A percentile compares a stretch with the other conserved stretches of the same genome.
Conservation (phyloP, 2,797 vertebrate species). For the Cynodonichthys magdalenae region DNA sequence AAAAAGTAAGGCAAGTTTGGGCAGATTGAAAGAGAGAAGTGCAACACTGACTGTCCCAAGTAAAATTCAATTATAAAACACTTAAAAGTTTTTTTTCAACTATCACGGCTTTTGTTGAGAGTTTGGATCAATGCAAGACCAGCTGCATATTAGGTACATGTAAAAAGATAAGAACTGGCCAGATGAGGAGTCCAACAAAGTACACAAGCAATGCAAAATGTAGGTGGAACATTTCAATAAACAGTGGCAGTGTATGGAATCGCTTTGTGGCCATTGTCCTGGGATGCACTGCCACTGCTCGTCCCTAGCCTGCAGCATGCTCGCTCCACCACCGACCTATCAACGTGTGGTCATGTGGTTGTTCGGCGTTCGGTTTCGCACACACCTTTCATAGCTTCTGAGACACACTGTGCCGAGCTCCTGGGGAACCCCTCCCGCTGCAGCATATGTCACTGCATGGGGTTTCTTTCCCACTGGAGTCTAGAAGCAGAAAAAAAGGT, state of each 20-base stretch:
- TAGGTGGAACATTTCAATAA: conserved; percentile 33
- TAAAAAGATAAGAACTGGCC: conserved; percentile 19
- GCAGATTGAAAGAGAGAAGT: conserved; percentile 47
- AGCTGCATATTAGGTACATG: conserved; percentile 14
- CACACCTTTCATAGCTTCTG: too few relatives aligned
- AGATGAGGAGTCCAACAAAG: conserved; percentile 34
- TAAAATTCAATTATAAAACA: conserved; percentile 33
- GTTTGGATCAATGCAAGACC: conserved; percentile 29
- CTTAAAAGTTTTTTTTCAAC: conserved; percentile 5
- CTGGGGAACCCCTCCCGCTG: too few relatives aligned
- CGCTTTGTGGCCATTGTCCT: conserved; percentile 54
- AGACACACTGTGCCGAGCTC: too few relatives aligned
- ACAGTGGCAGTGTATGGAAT: conserved; percentile 29
- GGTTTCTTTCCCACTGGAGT: too few relatives aligned
- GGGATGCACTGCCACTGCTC: conserved; percentile 50
- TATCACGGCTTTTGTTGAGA: conserved; percentile 12
- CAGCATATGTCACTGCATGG: too few relatives aligned
- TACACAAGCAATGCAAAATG: conserved; percentile 33
- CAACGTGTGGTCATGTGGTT: too few relatives aligned
- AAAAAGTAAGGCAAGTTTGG: conserved; percentile 54
- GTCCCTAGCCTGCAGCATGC: too few relatives aligned
- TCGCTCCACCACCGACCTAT: too few relatives aligned
- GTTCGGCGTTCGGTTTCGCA: too few relatives aligned
- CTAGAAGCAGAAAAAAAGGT: too few relatives aligned
- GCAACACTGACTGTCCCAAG: conserved; percentile 36